Base-by-base conservation (phyloP, 2,888 invertebrate genomes). In the Lysandra coridon region DNA sequence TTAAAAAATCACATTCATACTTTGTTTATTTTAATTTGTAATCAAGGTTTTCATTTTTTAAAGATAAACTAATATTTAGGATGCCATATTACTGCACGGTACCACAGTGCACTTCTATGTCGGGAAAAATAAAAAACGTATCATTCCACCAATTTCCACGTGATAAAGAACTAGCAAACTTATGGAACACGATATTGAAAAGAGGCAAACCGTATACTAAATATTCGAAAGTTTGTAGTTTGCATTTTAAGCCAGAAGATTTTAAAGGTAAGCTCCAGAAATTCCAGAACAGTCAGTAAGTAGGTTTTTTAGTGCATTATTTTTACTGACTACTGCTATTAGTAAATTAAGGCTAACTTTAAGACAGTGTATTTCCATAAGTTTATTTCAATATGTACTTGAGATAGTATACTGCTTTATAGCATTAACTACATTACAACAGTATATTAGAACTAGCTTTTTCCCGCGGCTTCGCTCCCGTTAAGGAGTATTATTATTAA, bases 31-130 rank as follows among this genome's bases (percentile, higher is more conserved):
- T 69, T 14, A 23, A 33, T 53, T 30, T 14, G 6, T 57, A 57
- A 76, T 33, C 10, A 33, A 49, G 10, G 30, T 30, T 33, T 76
- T 33, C 30, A 17, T 17, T 53, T 57, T 49, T 49, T 6, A 75
- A 40, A 53, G n/a, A 37, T 53, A 44, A 82, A 83, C 80, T 84
- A 83, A 82, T 88, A 87, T 37, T 83, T 85, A 93, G 88, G 83
- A 95, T 95, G 95, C 94, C 94, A 83, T 95, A 95, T 85, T 95
- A 95, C 84, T 95, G 95, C 83, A 95, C 95, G 14, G 95, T 95
- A 83, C 95, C 95, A 81, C 91, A 91, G 78, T 95, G 95, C 84
- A 95, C 95, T 0, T 95, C 95, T 0, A 92, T 95, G 93, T 94
- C 95, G 83, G 95, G 95, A 30, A 95, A 94, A 85, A 91, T 91